A percentile compares a stretch with the other conserved stretches of the same genome.
These are phyloP conservation scores for Argynnis bischoffii DNA, from an alignment of 2,888 invertebrate genomes.

Conservation along the genomic window DNA sequence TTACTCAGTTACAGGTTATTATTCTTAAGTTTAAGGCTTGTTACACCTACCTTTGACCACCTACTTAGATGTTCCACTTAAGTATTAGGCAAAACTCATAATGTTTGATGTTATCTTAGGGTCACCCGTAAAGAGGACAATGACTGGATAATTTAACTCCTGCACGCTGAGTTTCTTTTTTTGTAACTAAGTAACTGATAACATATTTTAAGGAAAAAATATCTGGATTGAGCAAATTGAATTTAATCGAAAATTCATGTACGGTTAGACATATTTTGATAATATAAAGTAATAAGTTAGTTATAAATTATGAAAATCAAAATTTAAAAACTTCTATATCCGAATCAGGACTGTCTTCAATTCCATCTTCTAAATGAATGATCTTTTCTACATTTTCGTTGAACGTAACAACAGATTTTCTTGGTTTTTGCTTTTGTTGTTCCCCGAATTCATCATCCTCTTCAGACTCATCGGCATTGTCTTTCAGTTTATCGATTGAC, in stretches of 20 bases:
- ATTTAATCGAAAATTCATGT: constrained; percentile 9
- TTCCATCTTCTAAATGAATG: constrained; percentile 73
- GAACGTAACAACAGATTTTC: constrained; percentile 80
- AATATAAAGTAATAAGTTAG: no score
- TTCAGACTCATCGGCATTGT: constrained; percentile 57
- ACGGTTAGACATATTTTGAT: neutral
- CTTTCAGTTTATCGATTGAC: constrained; percentile 72
- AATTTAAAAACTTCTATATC: constrained; percentile 61
- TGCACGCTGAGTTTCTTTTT: constrained; percentile 39
- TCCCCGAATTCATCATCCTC: constrained; percentile 76
- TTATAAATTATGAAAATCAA: constrained; percentile 41
- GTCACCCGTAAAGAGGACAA: constrained; percentile 59
- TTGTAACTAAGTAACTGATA: constrained; percentile 28
- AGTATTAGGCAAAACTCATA: constrained; percentile 41
- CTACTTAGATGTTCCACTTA: constrained; percentile 31
- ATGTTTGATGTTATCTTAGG: constrained; percentile 57
- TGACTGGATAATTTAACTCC: constrained; percentile 47
- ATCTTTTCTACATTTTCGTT: constrained; percentile 81
- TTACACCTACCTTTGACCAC: constrained; percentile 19
- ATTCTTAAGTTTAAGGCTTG: neutral
- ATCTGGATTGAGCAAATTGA: constrained; percentile 9
- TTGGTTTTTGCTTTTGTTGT: constrained; percentile 53
- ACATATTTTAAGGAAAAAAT: constrained; percentile 10
- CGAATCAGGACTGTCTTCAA: constrained; percentile 46
- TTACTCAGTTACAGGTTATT: neutral